Percentiles rank a stretch among this genome's conserved stretches.
Evolutionary conservation across 2,113 vertebrate genomes (phyloP).

Genomic region (Oryzias celebensis): DNA sequence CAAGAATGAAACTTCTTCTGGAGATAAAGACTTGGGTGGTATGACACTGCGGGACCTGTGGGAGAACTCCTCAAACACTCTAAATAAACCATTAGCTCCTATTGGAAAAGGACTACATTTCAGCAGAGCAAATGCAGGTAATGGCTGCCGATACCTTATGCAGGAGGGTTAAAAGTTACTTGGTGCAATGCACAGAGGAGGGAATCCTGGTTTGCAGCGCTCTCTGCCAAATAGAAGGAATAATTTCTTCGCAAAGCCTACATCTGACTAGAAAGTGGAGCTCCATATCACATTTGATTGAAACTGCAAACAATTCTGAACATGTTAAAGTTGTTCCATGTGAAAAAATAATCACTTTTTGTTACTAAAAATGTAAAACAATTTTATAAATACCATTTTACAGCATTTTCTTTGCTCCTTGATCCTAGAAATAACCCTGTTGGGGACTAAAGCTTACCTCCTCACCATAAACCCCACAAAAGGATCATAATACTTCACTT

Average conservation of each 20-base stretch:
- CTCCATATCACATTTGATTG: no score
- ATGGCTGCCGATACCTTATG: constrained; percentile 15
- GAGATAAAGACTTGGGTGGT: constrained; percentile 75
- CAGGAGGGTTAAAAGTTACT: constrained; percentile 8
- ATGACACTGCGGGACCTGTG: constrained; percentile 77
- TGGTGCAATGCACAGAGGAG: neutral
- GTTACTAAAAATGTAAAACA: no score
- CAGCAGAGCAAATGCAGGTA: constrained; percentile 76
- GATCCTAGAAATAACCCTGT: no score
- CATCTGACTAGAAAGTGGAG: no score
- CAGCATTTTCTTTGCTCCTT: no score
- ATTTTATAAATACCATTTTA: no score
- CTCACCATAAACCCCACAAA: no score
- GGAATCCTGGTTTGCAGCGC: neutral
- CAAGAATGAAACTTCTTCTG: constrained; percentile 79
- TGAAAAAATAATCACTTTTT: no score
- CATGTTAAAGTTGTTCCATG: no score
- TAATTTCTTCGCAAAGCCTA: neutral
- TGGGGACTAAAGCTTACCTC: no score
- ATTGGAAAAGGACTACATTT: constrained; percentile 79
- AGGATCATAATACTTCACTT: no score
- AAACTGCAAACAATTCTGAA: no score
- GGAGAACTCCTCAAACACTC: constrained; percentile 78
- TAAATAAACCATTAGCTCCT: constrained; percentile 73
- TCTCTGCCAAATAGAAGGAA: neutral